These are phyloP conservation scores for Polylopha cassiicola DNA, from an alignment of 2,888 invertebrate species.

Conservation along the genomic window DNA sequence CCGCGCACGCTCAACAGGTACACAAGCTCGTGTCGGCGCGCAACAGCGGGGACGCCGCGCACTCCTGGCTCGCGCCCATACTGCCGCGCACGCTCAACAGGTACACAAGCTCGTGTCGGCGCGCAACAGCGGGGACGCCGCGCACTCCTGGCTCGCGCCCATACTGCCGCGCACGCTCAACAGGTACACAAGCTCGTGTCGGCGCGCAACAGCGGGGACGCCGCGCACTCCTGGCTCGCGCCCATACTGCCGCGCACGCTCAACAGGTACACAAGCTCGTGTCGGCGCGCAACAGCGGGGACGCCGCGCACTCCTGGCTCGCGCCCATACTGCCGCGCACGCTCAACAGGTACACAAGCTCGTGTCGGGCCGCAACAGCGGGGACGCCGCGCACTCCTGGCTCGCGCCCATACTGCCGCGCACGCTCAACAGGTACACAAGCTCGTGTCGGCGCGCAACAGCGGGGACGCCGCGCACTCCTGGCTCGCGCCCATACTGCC, in stretches of 20 bases:
- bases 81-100: slow-evolving; percentile 89
- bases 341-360: slow-evolving; percentile 84
- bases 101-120: slow-evolving; percentile 84
- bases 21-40: slow-evolving; percentile 86
- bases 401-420: too few relatives aligned
- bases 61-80: too few relatives aligned
- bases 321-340: too few relatives aligned
- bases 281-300: slow-evolving; percentile 74
- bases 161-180: too few relatives aligned
- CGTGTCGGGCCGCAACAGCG: too few relatives aligned
- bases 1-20: slow-evolving; percentile 82
- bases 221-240: too few relatives aligned
- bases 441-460: slow-evolving; percentile 80
- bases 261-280: slow-evolving; percentile 87
- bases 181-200: slow-evolving; percentile 84
- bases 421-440: slow-evolving; percentile 88
- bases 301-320: slow-evolving; percentile 88
- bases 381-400: slow-evolving; percentile 77
- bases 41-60: slow-evolving; percentile 81
- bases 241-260: slow-evolving; percentile 89
- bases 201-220: slow-evolving; percentile 83
- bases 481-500: slow-evolving; percentile 87
- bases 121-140: slow-evolving; percentile 79
- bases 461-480: slow-evolving; percentile 83
- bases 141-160: slow-evolving; percentile 87